These are phyloP conservation scores for Phoenicopterus ruber DNA, from an alignment of 2,113 vertebrate species.

Conservation along the genomic window DNA sequence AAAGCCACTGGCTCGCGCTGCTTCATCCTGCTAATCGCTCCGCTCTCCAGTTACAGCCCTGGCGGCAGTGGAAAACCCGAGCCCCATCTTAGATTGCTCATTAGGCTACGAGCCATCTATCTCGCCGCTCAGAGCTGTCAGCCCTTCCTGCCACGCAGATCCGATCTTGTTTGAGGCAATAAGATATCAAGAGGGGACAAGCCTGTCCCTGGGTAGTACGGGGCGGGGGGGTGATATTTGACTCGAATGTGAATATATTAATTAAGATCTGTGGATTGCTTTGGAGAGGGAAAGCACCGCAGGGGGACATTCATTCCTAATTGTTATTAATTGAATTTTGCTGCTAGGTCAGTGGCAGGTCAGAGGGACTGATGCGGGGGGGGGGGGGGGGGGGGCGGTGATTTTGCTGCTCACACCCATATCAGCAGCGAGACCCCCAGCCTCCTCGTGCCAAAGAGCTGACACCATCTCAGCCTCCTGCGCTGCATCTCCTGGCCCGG, in stretches of 20 bases:
- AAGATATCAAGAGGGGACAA: background rate
- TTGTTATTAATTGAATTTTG: constrained; percentile 7
- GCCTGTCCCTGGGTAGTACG: background rate
- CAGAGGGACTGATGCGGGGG: background rate
- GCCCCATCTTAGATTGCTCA: background rate
- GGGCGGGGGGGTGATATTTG: background rate
- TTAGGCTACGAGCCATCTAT: background rate
- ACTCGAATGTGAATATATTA: background rate
- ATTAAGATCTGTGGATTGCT: background rate
- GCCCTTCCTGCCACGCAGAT: background rate
- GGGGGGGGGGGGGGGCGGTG: background rate
- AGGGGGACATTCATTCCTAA: constrained; percentile 22
- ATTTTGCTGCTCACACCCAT: background rate
- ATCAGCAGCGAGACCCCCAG: background rate
- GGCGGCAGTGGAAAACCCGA: background rate
- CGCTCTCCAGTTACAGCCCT: background rate
- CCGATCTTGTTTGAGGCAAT: background rate
- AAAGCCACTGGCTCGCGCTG: background rate
- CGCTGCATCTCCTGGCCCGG: background rate
- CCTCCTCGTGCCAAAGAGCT: background rate
- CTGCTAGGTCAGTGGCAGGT: constrained; percentile 8
- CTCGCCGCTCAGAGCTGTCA: background rate
- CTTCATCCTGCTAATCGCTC: background rate
- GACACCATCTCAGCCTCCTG: background rate
- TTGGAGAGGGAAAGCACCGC: background rate